Percentiles rank a stretch among this genome's conserved stretches.
Conservation (phyloP, 2,888 invertebrate species). For the Ophion ellenae region DNA sequence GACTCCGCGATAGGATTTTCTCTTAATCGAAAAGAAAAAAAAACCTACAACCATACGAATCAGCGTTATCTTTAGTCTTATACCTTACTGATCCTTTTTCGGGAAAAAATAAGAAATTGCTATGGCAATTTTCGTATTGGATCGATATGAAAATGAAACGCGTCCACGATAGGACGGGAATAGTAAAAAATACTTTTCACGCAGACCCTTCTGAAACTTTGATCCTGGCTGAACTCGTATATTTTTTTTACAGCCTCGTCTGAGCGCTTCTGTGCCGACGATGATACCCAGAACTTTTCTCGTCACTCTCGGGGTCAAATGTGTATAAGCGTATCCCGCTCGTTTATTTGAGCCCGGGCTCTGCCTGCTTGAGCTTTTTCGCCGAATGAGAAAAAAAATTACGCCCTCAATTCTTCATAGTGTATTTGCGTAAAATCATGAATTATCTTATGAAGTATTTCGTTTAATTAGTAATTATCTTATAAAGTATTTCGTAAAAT, state of each 20-base stretch:
- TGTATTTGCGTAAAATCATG: not conserved
- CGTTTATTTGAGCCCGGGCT: slow-evolving; percentile 21
- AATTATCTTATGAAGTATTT: too few species aligned
- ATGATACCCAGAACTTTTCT: slow-evolving; percentile 46
- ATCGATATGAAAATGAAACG: not conserved
- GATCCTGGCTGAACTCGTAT: slow-evolving; percentile 40
- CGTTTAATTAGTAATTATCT: not conserved
- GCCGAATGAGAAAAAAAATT: slow-evolving; percentile 1
- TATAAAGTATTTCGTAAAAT: not conserved
- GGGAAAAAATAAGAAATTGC: slow-evolving; percentile 1
- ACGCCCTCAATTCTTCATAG: not conserved
- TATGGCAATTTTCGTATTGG: slow-evolving; percentile 12
- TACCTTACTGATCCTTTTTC: not conserved
- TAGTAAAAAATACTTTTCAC: slow-evolving; percentile 40
- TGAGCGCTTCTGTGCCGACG: slow-evolving; percentile 22
- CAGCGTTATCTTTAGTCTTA: slow-evolving; percentile 39
- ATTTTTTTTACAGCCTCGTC: slow-evolving; percentile 44
- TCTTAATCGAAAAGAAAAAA: slow-evolving; percentile 42
- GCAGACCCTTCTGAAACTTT: slow-evolving; percentile 28
- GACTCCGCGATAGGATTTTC: slow-evolving; percentile 35
- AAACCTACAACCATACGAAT: not conserved
- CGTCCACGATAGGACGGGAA: slow-evolving; percentile 12
- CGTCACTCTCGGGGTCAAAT: slow-evolving; percentile 33
- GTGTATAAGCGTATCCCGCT: not conserved
- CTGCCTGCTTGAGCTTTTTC: slow-evolving; percentile 13